Conservation (phyloP, 2,888 invertebrate genomes). For the Eupithecia pulchellata region DNA sequence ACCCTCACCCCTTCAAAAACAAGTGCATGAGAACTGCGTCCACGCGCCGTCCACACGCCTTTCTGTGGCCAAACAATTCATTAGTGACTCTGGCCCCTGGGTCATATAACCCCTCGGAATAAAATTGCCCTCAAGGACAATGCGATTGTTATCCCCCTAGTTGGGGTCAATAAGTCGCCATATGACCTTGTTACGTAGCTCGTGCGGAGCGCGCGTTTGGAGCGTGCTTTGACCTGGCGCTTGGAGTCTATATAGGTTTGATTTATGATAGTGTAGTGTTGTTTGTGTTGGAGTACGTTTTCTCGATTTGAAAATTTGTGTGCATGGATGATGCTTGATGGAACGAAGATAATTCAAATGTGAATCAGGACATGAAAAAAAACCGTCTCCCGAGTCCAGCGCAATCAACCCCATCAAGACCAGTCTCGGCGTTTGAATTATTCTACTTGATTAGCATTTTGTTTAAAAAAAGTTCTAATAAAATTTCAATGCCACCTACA, state of each 20-base stretch:
- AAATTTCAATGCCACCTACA: conserved; percentile 81
- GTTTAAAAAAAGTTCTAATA: conserved; percentile 75
- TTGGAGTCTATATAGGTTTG: background rate
- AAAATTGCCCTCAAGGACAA: conserved; percentile 57
- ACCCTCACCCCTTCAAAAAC: conserved; percentile 49
- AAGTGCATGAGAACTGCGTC: conserved; percentile 62
- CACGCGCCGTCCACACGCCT: conserved; percentile 79
- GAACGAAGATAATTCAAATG: conserved; percentile 17
- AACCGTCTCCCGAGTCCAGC: conserved; percentile 23
- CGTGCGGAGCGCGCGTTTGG: conserved; percentile 56
- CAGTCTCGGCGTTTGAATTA: conserved; percentile 59
- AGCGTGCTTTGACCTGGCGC: conserved; percentile 40
- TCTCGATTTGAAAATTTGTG: background rate
- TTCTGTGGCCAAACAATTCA: conserved; percentile 68
- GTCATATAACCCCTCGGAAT: conserved; percentile 47
- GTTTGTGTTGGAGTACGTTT: background rate
- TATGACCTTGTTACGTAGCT: conserved; percentile 54
- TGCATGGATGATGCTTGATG: background rate
- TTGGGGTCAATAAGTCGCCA: conserved; percentile 76
- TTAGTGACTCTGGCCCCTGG: conserved; percentile 55
- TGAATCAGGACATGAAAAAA: conserved; percentile 15
- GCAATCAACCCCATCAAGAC: conserved; percentile 53
- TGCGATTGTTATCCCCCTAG: conserved; percentile 71
- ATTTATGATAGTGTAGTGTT: background rate
- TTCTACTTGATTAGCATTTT: conserved; percentile 74